Evolutionary conservation across 2,797 vertebrate species (phyloP).

Genomic region (Telmatherina bonti): DNA sequence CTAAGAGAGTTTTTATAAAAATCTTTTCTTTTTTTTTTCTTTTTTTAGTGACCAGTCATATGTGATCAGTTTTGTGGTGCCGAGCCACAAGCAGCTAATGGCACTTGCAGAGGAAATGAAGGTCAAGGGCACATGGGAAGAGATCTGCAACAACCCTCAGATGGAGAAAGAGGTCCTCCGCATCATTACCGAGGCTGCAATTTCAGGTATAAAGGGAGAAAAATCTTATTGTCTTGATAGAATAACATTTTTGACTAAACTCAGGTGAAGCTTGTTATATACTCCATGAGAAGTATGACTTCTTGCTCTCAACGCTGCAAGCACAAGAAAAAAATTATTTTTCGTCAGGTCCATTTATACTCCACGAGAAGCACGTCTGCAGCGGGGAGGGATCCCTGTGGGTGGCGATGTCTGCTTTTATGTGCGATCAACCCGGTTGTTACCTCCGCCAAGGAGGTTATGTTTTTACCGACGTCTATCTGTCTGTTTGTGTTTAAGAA

Average conservation of each 20-base stretch:
- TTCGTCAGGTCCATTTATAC: no score
- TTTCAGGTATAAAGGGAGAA: conserved; percentile 81
- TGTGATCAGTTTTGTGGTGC: conserved; percentile 97
- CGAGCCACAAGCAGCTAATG: conserved; percentile 93
- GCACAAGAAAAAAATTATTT: no score
- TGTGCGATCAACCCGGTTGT: no score
- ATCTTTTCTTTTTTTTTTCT: background rate
- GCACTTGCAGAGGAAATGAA: conserved; percentile 87
- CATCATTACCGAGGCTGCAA: conserved; percentile 90
- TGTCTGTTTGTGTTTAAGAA: no score
- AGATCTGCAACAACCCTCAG: conserved; percentile 90
- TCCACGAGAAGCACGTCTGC: no score
- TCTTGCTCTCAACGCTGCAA: no score
- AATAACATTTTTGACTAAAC: background rate
- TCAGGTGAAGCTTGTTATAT: no score
- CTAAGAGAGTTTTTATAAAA: background rate
- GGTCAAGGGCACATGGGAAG: conserved; percentile 89
- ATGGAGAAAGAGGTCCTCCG: conserved; percentile 93
- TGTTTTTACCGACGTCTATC: no score
- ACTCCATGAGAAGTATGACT: no score
- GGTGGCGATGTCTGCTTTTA: no score
- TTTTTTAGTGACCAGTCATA: conserved; percentile 93
- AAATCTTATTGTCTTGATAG: background rate
- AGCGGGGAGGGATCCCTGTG: no score
- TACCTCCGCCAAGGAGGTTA: no score